Evolutionary conservation across 2,888 invertebrate genomes (phyloP).

Genomic region (Brachylomia viminalis): DNA sequence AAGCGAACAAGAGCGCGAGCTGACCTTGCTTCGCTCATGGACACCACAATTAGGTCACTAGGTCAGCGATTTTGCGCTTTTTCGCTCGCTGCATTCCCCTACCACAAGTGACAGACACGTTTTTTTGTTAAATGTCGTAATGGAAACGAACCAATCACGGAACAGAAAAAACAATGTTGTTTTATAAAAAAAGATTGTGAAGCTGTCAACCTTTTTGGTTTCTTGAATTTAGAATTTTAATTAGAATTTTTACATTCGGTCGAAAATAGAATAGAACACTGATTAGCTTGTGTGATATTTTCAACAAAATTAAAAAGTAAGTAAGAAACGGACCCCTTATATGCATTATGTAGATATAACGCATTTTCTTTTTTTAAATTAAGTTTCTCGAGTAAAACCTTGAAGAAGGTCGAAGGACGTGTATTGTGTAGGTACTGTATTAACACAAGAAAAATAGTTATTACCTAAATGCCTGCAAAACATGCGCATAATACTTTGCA

Average conservation of each 20-base stretch:
- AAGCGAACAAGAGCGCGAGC: slow-evolving; percentile 69
- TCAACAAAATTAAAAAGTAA: slow-evolving; percentile 1
- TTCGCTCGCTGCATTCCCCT: slow-evolving; percentile 61
- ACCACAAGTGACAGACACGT: slow-evolving; percentile 37
- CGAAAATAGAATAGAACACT: not conserved
- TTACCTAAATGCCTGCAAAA: slow-evolving; percentile 13
- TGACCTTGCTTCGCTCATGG: slow-evolving; percentile 86
- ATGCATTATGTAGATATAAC: not conserved
- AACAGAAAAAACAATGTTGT: not conserved
- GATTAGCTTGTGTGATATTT: not conserved
- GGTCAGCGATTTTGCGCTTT: slow-evolving; percentile 81
- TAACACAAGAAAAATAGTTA: slow-evolving; percentile 31
- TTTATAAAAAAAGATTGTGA: slow-evolving; percentile 3
- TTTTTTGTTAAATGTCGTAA: slow-evolving; percentile 37
- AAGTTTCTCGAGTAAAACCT: slow-evolving; percentile 13
- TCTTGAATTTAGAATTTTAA: not conserved
- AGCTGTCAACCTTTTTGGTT: slow-evolving; percentile 5
- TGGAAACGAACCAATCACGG: too few species aligned
- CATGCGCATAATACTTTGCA: slow-evolving; percentile 38
- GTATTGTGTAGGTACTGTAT: not conserved
- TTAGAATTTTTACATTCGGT: not conserved
- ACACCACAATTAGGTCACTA: slow-evolving; percentile 84
- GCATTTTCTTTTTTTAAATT: not conserved
- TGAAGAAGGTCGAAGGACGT: slow-evolving; percentile 29
- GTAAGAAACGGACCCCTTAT: not conserved